Conservation (phyloP, 2,888 invertebrate genomes). For the Caenorhabditis sinica region DNA sequence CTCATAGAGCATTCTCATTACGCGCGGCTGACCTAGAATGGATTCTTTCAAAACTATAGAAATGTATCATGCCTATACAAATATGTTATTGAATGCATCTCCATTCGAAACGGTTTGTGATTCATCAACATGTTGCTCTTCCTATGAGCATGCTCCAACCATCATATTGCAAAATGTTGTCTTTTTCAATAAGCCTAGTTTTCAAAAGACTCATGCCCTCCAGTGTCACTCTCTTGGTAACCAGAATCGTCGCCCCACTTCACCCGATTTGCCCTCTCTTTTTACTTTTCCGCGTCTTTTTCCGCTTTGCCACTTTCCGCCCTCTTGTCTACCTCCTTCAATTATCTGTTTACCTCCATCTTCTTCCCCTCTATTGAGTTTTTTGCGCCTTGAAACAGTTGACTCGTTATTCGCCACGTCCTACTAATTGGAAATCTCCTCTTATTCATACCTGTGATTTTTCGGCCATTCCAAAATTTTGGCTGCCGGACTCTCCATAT, state of each 20-base stretch:
- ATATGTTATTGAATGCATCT: neutral
- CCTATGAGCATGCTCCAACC: neutral
- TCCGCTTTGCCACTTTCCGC: slow-evolving; percentile 57
- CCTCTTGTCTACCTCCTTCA: slow-evolving; percentile 41
- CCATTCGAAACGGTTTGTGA: neutral
- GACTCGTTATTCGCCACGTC: neutral
- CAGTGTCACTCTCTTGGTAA: neutral
- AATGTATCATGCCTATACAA: neutral
- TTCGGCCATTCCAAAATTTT: too few species aligned
- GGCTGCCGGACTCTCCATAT: too few species aligned
- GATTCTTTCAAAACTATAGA: neutral
- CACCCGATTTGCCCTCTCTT: slow-evolving; percentile 36
- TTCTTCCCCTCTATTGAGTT: neutral
- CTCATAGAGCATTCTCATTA: neutral
- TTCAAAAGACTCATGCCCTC: neutral
- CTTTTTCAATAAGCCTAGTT: too few species aligned
- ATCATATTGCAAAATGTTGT: neutral
- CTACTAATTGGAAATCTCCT: neutral
- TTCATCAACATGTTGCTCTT: slow-evolving; percentile 3
- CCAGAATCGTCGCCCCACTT: slow-evolving; percentile 40
- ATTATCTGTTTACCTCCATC: slow-evolving; percentile 22
- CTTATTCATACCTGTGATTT: too few species aligned
- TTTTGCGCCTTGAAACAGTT: slow-evolving; percentile 3
- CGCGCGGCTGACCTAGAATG: too few species aligned
- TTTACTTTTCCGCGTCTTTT: slow-evolving; percentile 12